Conservation (phyloP, 2,113 vertebrate genomes). For the Myocastor coypus region DNA sequence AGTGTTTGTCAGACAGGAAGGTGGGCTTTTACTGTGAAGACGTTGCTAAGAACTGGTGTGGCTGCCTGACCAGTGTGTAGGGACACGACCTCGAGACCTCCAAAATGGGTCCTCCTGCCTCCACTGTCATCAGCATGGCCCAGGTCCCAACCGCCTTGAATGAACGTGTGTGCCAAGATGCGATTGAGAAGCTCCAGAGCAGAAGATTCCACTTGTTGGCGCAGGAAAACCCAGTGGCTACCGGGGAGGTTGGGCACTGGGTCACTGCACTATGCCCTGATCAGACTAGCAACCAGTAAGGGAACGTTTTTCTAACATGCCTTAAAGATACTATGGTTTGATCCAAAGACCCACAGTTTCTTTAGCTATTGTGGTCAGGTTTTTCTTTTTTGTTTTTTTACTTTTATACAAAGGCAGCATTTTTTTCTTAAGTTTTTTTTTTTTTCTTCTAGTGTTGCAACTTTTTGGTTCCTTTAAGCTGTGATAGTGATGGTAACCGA, state of each 20-base stretch:
- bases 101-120: neutral
- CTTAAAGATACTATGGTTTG: slow-evolving; percentile 90
- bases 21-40: slow-evolving; percentile 66
- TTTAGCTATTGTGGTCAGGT: slow-evolving; percentile 84
- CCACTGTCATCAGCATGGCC: slow-evolving; percentile 75
- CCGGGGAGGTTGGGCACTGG: slow-evolving; percentile 63
- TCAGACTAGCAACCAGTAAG: slow-evolving; percentile 81
- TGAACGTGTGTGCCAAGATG: slow-evolving; percentile 76
- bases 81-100: neutral
- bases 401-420: slow-evolving; percentile 81
- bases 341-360: slow-evolving; percentile 90
- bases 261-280: slow-evolving; percentile 79
- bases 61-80: slow-evolving; percentile 38
- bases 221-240: neutral
- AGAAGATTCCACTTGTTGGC: slow-evolving; percentile 51
- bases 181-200: slow-evolving; percentile 69
- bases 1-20: slow-evolving; percentile 39
- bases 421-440: slow-evolving; percentile 63
- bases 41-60: slow-evolving; percentile 4
- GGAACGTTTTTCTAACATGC: slow-evolving; percentile 87
- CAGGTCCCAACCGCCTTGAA: slow-evolving; percentile 76
- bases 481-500: slow-evolving; percentile 83
- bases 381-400: slow-evolving; percentile 73
- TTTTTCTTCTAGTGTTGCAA: slow-evolving; percentile 70
- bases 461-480: slow-evolving; percentile 82